Evolutionary conservation across 1,140 invertebrate genomes (phyloP).

Genomic region (Venturia canescens): DNA sequence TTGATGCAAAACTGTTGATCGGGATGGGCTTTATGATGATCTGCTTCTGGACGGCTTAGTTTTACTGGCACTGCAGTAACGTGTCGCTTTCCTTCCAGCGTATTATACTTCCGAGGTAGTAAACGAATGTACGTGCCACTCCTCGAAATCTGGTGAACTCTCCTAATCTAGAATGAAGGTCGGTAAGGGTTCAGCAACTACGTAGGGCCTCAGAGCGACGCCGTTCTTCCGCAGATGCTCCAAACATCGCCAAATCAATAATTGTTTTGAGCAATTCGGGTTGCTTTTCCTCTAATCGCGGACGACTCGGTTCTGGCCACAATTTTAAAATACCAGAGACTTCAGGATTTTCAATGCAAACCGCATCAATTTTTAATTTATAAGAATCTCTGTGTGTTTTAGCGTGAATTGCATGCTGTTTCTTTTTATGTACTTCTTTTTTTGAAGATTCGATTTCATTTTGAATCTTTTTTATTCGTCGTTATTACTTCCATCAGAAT

Average conservation of each 20-base stretch:
- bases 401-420: constrained; percentile 54
- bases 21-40: constrained; percentile 60
- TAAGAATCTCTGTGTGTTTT: constrained; percentile 53
- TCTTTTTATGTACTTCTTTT: constrained; percentile 59
- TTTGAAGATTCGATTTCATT: constrained; percentile 50
- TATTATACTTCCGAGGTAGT: constrained; percentile 56
- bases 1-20: constrained; percentile 58
- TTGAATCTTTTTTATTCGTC: constrained; percentile 53
- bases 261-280: constrained; percentile 63
- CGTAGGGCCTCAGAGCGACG: constrained; percentile 61
- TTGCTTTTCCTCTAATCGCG: constrained; percentile 52
- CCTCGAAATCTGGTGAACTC: constrained; percentile 59
- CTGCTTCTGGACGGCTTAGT: constrained; percentile 57
- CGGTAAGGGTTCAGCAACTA: constrained; percentile 58
- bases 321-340: constrained; percentile 8
- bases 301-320: constrained; percentile 11
- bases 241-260: constrained; percentile 63
- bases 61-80: constrained; percentile 65
- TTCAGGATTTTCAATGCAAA: constrained; percentile 53
- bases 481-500: constrained; percentile 57
- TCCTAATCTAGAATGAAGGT: constrained; percentile 58
- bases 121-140: constrained; percentile 64
- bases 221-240: constrained; percentile 64
- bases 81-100: constrained; percentile 55
- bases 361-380: constrained; percentile 53